Conservation (phyloP, 1,140 invertebrate genomes). For the Leptinotarsa lineolata region DNA sequence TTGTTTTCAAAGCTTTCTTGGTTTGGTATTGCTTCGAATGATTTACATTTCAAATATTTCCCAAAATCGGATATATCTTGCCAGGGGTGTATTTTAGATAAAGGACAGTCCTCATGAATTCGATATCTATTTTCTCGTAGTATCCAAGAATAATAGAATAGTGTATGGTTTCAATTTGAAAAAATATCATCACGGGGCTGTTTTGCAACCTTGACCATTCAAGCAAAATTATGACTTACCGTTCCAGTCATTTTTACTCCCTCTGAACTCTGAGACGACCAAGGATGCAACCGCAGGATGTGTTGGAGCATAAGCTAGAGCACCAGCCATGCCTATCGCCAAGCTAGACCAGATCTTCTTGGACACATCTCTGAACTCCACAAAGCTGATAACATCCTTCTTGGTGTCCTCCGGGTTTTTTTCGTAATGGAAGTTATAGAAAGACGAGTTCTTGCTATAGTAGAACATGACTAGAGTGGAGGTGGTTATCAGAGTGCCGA, state of each 20-base stretch:
- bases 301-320: constrained; percentile 24
- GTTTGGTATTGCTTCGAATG: too few relatives aligned
- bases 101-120: too few relatives aligned
- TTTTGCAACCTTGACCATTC: too few relatives aligned
- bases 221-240: neutral
- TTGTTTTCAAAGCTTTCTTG: too few relatives aligned
- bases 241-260: neutral
- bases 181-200: too few relatives aligned
- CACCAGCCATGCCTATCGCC: constrained; percentile 17
- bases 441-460: neutral
- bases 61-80: too few relatives aligned
- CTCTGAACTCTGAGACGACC: constrained; percentile 19
- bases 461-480: constrained; percentile 10
- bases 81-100: too few relatives aligned
- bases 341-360: constrained; percentile 25
- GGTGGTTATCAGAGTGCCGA: constrained; percentile 11
- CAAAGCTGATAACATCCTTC: constrained; percentile 14
- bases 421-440: constrained; percentile 4
- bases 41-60: too few relatives aligned
- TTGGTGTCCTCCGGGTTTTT: constrained; percentile 13
- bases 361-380: constrained; percentile 1
- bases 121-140: too few relatives aligned
- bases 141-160: too few relatives aligned
- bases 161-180: too few relatives aligned
- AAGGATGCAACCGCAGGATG: constrained; percentile 19